These are phyloP conservation scores for Sandelia bainsii DNA, from an alignment of 2,797 vertebrate species.

Conservation along the genomic window DNA sequence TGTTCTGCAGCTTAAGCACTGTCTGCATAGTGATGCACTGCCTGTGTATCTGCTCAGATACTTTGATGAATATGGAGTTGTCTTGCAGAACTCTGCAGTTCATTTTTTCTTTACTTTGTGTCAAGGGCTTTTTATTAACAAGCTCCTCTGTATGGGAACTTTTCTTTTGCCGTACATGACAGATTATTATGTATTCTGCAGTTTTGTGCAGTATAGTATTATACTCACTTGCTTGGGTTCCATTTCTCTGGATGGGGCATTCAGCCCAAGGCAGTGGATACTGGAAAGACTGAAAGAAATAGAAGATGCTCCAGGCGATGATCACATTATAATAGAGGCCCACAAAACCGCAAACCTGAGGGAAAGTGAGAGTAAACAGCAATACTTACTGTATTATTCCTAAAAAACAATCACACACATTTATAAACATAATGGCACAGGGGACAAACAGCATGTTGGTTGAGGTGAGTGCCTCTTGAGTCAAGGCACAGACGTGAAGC, in stretches of 20 bases:
- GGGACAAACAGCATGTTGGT: slow-evolving; percentile 14
- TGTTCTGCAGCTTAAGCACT: slow-evolving; percentile 35
- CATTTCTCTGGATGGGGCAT: slow-evolving; percentile 90
- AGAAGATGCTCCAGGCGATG: slow-evolving; percentile 97
- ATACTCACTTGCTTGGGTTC: slow-evolving; percentile 88
- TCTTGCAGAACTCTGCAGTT: slow-evolving; percentile 13
- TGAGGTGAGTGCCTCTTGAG: slow-evolving; percentile 32
- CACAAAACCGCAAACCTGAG: slow-evolving; percentile 90
- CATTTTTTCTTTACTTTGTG: background rate
- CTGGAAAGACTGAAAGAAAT: slow-evolving; percentile 98
- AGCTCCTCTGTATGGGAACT: background rate
- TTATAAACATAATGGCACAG: slow-evolving; percentile 10
- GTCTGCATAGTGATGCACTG: background rate
- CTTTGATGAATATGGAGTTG: slow-evolving; percentile 18
- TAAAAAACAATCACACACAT: slow-evolving; percentile 21
- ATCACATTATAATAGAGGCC: slow-evolving; percentile 97
- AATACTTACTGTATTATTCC: background rate
- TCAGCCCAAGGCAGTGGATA: slow-evolving; percentile 95
- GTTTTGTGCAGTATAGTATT: slow-evolving; percentile 13
- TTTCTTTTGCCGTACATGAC: background rate
- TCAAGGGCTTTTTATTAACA: background rate
- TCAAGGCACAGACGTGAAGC: slow-evolving; percentile 37
- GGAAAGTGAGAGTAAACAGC: slow-evolving; percentile 18
- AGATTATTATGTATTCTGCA: background rate
- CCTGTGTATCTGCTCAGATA: slow-evolving; percentile 10